Base-by-base conservation (phyloP, 1,140 invertebrate genomes). In the Paramacrobiotus metropolitanus region DNA sequence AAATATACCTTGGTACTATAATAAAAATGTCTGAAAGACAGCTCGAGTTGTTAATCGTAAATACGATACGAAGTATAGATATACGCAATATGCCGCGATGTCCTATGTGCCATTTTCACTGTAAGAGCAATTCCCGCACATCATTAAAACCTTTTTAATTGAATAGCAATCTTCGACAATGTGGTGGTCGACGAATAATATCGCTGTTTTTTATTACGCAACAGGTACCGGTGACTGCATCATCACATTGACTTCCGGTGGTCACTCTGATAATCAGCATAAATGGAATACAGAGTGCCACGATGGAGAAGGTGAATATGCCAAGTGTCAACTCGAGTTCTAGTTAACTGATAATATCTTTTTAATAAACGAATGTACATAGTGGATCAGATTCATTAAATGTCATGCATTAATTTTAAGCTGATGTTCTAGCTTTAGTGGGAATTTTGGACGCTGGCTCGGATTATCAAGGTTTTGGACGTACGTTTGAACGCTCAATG, bases 261-360 rank as follows among this genome's bases (percentile, higher is more conserved):
- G 48, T 9, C 48, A 55, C 24, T 15, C 48, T 55, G 48, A 55
- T 24, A 24, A 55, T 24, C 48, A 55, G 24, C 48, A 55, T 24
- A 55, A 55, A 24, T 55, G 48, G 48, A 55, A 55, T 24, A 55
- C 15, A 15, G 48, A 55, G 28, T 55, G 48, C 24, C 48, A 55
- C 28, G 48, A 55, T 28, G 48, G 48, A 4, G 48, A 55, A 55
- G 34, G 34, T 40, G n/a, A 15, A 9, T n/a, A 15, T 40, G 9
- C n/a, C 9, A 40, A 9, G 9, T 40, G 34, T 40, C n/a, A n/a
- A n/a, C 9, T 40, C n/a, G n/a, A 40, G n/a, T 40, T 40, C 34
- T 40, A n/a, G 9, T n/a, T 9, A 9, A 15, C n/a, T 15, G 9
- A 15, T 9, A 40, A 40, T 40, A 9, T 40, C 9, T 15, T 15